A percentile compares a stretch with the other conserved stretches of the same genome.
phyloP scores from a whole-genome alignment of 1,140 invertebrate species.

The Bradynema listronoti region DNA sequence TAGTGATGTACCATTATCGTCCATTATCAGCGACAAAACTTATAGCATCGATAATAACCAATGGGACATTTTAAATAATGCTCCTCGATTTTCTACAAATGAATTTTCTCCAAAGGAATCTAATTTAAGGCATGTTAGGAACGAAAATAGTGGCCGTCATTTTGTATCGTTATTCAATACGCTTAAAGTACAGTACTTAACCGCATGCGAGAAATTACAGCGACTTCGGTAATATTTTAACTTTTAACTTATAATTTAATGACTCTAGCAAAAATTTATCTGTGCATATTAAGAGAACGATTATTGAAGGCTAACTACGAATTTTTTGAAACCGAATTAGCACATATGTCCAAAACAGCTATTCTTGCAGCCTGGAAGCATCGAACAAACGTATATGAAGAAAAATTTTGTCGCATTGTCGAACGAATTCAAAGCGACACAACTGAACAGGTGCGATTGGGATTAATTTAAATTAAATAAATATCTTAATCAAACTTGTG shows the following conservation, averaged over 20 bases:
- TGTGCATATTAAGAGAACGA: slow-evolving; percentile 40
- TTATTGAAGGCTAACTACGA: slow-evolving; percentile 51
- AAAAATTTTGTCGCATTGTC: slow-evolving; percentile 44
- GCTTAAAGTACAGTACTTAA: slow-evolving; percentile 51
- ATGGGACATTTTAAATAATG: too few relatives aligned
- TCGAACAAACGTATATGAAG: slow-evolving; percentile 38
- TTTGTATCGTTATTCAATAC: slow-evolving; percentile 51
- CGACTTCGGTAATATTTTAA: slow-evolving; percentile 40
- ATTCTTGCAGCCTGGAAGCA: slow-evolving; percentile 54
- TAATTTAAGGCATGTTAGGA: too few relatives aligned
- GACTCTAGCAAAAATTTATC: not conserved
- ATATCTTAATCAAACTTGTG: too few relatives aligned
- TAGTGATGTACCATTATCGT: too few relatives aligned
- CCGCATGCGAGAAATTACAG: slow-evolving; percentile 46
- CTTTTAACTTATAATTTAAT: not conserved
- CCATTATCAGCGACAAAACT: too few relatives aligned
- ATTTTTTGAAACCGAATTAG: slow-evolving; percentile 49
- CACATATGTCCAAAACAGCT: slow-evolving; percentile 38
- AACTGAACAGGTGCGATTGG: slow-evolving; percentile 17
- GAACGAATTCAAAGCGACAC: slow-evolving; percentile 36
- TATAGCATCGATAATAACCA: too few relatives aligned
- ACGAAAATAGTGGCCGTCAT: slow-evolving; percentile 25
- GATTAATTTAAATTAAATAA: too few relatives aligned
- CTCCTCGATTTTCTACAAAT: too few relatives aligned
- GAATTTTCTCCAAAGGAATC: too few relatives aligned